A percentile compares a stretch with the other conserved stretches of the same genome.
Evolutionary conservation across 2,113 vertebrate species (phyloP).

Genomic region (Raphicerus campestris): DNA sequence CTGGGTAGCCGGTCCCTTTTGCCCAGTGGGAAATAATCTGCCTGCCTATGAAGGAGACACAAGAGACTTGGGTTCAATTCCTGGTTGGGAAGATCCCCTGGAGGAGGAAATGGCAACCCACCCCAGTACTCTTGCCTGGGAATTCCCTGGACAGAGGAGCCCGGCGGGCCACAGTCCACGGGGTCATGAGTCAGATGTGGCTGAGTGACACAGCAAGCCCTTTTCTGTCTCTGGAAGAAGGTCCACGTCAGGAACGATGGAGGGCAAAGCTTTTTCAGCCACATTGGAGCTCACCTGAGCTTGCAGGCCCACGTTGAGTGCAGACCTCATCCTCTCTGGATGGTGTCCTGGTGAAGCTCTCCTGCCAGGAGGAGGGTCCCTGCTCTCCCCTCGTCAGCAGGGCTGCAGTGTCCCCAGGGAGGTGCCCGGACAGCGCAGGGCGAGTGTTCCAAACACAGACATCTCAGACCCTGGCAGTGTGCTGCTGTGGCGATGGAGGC

Average conservation of each 20-base stretch:
- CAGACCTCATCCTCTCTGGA: not conserved
- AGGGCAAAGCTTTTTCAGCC: not conserved
- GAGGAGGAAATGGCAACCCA: not conserved
- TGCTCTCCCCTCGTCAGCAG: rapidly evolving
- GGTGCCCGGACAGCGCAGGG: rapidly evolving
- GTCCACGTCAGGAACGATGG: not conserved
- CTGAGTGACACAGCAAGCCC: not conserved
- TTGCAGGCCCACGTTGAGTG: not conserved
- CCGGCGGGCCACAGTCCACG: not conserved
- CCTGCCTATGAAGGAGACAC: not conserved
- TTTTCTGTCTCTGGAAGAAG: not conserved
- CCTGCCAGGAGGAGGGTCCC: not conserved
- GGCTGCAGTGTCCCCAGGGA: not conserved
- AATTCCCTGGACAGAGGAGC: not conserved
- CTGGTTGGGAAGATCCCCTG: not conserved
- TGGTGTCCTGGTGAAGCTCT: not conserved
- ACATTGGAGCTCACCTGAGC: not conserved
- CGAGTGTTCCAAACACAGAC: not conserved
- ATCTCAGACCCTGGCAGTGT: not conserved
- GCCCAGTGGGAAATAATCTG: not conserved
- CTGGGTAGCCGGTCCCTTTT: not conserved
- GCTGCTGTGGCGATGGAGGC: not conserved
- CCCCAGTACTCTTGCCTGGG: not conserved
- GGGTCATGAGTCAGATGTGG: not conserved
- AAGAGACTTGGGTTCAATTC: not conserved